Evolutionary conservation across 1,140 invertebrate species (phyloP), one percentile per base, ranked within the genome.

Genomic region (Plectrocnemia conspersa): DNA sequence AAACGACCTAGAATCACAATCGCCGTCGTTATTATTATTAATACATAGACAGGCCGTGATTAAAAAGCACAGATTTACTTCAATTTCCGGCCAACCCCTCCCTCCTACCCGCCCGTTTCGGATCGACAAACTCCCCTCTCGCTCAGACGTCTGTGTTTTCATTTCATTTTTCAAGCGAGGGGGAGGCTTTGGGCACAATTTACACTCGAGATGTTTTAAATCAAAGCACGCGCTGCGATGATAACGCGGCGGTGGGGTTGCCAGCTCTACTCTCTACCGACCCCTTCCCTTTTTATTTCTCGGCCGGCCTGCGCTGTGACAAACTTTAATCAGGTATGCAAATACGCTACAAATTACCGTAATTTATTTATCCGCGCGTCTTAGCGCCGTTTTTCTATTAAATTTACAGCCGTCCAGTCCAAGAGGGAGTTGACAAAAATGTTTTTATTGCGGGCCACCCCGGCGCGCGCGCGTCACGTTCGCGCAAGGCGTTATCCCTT

Each of bases 161-260:
- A 53, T 53, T 40, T 42, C 25, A 53, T 53, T 53, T 42, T 29
- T 42, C 23, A 44, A 16, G 11, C 42, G 13, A 13, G 42, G 42
- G n/a, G 3, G 42, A 15, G 35, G 15, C 35, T 38, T 16, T 38
- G 35, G 35, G 35, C 35, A 38, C 35, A 38, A 38, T 38, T 38
- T 38, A 38, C 35, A 38, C 35, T 38, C 35, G 35, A 38, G 35
- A 38, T 38, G 35, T 38, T 38, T 38, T 38, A 38, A 38, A 38
- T 38, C 35, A 38, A 38, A 38, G 35, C 35, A 7, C 15, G 35
- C 35, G 6, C 7, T 16, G 35, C 6, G 35, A 38, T 38, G 18
- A 29, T n/a, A 7, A 6, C 6, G 27, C 6, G 27, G n/a, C 6
- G 35, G 35, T 10, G 7, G 10, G 7, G 6, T 16, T 38, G 5